Conservation (phyloP, 64 coral and sea anemone species). For the Platygyra sinensis region DNA sequence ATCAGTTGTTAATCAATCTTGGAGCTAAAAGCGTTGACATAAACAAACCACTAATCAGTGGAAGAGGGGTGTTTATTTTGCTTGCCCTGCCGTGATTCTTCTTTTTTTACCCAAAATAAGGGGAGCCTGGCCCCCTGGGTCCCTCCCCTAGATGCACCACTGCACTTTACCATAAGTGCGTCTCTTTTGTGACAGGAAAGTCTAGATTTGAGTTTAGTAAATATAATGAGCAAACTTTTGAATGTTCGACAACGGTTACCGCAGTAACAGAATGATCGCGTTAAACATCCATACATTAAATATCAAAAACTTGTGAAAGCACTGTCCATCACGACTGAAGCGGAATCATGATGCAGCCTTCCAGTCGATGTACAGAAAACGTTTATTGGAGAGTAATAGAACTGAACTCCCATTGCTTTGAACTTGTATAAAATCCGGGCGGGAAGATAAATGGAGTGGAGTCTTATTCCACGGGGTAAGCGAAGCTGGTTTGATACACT, state of each 20-base stretch:
- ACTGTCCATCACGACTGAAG: neutral
- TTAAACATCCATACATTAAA: conserved; percentile 21
- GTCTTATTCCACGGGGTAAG: conserved; percentile 42
- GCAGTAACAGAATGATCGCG: neutral
- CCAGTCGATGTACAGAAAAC: neutral
- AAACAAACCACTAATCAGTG: no score
- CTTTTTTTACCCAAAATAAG: no score
- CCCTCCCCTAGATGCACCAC: no score
- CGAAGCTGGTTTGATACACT: neutral
- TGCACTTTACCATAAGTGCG: no score
- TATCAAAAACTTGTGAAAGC: neutral
- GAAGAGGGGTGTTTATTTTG: no score
- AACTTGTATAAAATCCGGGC: neutral
- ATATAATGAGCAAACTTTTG: neutral
- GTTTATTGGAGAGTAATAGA: neutral
- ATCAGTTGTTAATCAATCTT: no score
- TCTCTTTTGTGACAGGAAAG: neutral
- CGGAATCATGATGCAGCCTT: neutral
- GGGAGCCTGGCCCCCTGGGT: no score
- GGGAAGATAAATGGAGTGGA: neutral
- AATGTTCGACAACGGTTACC: neutral
- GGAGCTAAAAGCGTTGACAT: no score
- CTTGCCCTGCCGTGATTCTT: no score
- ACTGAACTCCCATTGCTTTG: neutral
- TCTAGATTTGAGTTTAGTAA: neutral